Evolutionary conservation across 2,797 vertebrate genomes (phyloP), one percentile per base, ranked within the genome.

Genomic region (Acipenser transmontanus): DNA sequence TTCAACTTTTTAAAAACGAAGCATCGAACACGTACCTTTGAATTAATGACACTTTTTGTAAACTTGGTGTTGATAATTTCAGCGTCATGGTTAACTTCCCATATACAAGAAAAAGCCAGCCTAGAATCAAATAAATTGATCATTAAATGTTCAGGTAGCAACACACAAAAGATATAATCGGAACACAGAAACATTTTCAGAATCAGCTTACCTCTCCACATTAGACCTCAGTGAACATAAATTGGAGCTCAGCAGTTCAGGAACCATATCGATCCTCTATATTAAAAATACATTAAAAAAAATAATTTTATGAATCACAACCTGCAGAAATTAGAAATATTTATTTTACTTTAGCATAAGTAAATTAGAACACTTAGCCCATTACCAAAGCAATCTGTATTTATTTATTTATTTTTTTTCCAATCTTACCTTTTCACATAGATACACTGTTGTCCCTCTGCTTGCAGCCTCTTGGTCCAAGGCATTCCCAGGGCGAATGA

Each of bases 211-310:
- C 97, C 97, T 95, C 73, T 99, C 95, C 70, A 98, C 95, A 2
- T 94, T 86, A 66, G 89, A 96, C 70, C 95, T 91, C 65, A 99
- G 80, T 56, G 97, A 99, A 71, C 97, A 99, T 49, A 99, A 88
- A 70, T 99, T 96, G 62, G 96, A 99, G 79, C 97, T 99, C 68
- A 99, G 94, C 72, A 99, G 80, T 67, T 98, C 96, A 60, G 97
- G 97, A 79, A 99, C 95, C 97, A 99, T 99, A 82, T 99, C 97
- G 71, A 99, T 99, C 69, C 97, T 97, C 97, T 99, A 85, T n/a
- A 82, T 82, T 65, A 69, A 73, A 17, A 80, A 50, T 81, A 66
- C 1, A 70, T 14, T 62, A 12, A 34, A 60, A 54, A 54, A 14
- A 20, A 61, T 20, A 4, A 69, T 51, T 34, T 47, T 12, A 70